Conservation (phyloP, 2,888 invertebrate genomes). For the Oscheius sp. region DNA sequence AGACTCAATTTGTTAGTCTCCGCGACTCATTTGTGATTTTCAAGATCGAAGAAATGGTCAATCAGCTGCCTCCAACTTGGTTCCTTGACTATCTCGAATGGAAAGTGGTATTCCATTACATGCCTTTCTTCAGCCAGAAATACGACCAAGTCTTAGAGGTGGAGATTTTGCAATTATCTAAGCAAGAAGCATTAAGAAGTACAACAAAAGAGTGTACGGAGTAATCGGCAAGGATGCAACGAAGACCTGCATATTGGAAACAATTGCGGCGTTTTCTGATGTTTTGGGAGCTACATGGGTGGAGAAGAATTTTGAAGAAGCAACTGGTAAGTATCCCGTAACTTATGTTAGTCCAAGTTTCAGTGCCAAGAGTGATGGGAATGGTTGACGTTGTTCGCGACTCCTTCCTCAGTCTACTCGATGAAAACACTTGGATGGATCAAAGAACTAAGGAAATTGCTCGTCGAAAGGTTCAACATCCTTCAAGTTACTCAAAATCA, state of each 20-base stretch:
- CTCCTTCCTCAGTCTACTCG: constrained; percentile 27
- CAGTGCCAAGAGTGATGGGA: constrained; percentile 24
- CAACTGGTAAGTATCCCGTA: not conserved
- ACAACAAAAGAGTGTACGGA: constrained; percentile 13
- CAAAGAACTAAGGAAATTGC: constrained; percentile 30
- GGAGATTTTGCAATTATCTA: not conserved
- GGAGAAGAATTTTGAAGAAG: constrained; percentile 8
- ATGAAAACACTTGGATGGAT: constrained; percentile 38
- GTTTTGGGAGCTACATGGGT: constrained; percentile 24
- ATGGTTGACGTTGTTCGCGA: constrained; percentile 16
- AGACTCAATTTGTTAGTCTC: constrained; percentile 8
- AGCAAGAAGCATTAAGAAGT: constrained; percentile 9
- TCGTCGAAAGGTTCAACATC: constrained; percentile 10
- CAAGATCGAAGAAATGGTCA: constrained; percentile 29
- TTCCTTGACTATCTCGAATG: constrained; percentile 35
- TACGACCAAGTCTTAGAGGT: constrained; percentile 19
- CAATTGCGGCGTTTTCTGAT: constrained; percentile 14
- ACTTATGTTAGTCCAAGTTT: not conserved
- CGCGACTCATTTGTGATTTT: constrained; percentile 11
- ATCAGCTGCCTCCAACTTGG: not conserved
- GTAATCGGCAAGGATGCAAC: not conserved
- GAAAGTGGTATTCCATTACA: constrained; percentile 31
- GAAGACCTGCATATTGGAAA: not conserved
- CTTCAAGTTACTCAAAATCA: no score
- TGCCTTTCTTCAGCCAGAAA: constrained; percentile 15